Evolutionary conservation across 2,113 vertebrate species (phyloP), one percentile per base, ranked within the genome.

Genomic region (Perccottus glenii): DNA sequence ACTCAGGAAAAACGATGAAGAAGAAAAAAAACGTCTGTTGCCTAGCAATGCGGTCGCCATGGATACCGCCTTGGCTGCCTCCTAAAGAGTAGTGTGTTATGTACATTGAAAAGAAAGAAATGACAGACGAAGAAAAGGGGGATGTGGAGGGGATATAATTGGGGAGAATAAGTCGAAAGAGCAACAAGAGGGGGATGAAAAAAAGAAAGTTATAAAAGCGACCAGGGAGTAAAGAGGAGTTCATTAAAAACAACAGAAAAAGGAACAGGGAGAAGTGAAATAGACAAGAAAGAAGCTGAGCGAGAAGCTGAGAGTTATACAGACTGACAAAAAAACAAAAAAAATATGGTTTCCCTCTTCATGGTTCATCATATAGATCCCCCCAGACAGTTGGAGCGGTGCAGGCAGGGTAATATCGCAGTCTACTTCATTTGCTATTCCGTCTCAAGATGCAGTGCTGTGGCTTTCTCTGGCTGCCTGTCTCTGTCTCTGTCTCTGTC

Each of bases 351-450:
- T n/a, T 55, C 33, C 33, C 91, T 92, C 83, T 91, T 90, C 90
- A 92, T 93, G 93, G 93, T 94, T 94, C 93, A 93, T 93, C 90
- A 90, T 94, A 94, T 94, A 92, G 90, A 94, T 94, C 90, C 94
- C 87, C 89, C 89, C 83, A 87, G 86, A 86, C 85, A 87, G 87
- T 82, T 82, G 78, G 79, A 73, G 84, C 83, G 74, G 82, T 78
- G 78, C 72, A 85, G 71, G 84, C 81, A 72, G 89, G 80, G 73
- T 86, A 77, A 91, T 90, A 88, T 88, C 77, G 85, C 70, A 90
- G 90, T 89, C 91, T 89, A 87, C 87, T 78, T 91, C 83, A 91
- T 92, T 91, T 89, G 80, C 48, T 86, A 91, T 93, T 93, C 90
- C 75, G 88, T 90, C 83, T 91, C 81, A 91, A 89, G 81, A 87